phyloP scores from a whole-genome alignment of 2,113 vertebrate species.

The Pardalotus punctatus region DNA sequence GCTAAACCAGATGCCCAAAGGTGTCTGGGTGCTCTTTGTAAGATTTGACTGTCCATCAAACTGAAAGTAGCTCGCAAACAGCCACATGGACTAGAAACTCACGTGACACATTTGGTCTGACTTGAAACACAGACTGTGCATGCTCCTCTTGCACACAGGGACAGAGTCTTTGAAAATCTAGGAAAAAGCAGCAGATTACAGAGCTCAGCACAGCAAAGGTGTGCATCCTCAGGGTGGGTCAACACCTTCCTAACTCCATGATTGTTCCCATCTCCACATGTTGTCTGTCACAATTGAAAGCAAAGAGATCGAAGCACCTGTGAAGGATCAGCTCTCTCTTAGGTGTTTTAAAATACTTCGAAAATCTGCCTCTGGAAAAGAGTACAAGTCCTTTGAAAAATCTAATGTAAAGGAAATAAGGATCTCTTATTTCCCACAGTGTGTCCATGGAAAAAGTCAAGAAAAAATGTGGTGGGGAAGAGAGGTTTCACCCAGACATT shows the following conservation, averaged over 20 bases:
- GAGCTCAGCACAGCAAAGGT: neutral
- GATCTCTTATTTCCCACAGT: neutral
- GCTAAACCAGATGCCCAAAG: neutral
- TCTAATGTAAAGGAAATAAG: neutral
- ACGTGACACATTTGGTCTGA: neutral
- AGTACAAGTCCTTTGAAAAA: neutral
- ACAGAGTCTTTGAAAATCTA: neutral
- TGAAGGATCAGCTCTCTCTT: neutral
- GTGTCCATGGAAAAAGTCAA: neutral
- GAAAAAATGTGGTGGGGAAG: neutral
- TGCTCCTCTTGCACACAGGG: neutral
- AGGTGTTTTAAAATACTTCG: neutral
- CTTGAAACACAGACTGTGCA: neutral
- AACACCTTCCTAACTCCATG: neutral
- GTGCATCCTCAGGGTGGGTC: neutral
- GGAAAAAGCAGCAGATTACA: neutral
- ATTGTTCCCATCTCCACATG: neutral
- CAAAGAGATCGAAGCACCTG: neutral
- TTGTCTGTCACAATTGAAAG: neutral
- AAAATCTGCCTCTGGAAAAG: neutral
- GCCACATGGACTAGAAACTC: neutral
- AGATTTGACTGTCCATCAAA: neutral
- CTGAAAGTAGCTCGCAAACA: neutral
- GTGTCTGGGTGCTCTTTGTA: neutral
- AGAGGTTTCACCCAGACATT: neutral